Evolutionary conservation across 2,888 invertebrate species (phyloP), one percentile per base, ranked within the genome.

Genomic region (Caenorhabditis macrosperma): DNA sequence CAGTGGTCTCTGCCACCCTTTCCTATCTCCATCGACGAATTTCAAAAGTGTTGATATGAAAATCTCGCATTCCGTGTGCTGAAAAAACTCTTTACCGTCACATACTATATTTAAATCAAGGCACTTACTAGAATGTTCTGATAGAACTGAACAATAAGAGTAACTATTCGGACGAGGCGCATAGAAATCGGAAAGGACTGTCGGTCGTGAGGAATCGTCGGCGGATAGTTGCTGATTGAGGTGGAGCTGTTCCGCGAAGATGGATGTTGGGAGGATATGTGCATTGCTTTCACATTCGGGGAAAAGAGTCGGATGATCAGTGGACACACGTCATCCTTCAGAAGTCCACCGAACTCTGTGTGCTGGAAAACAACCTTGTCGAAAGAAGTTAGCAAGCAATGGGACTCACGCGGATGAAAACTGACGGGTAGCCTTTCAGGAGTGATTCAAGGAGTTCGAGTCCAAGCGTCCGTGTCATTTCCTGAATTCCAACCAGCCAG

Each of bases 241-340:
- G 68, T 24, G 12, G 61, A 48, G 28, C 74, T 72, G n/a, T 35
- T 72, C 20, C 76, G 41, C 4, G 74, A 44, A 15, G 78, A 71
- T 12, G 83, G 81, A 61, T 81, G 78, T 48, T 78, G 81, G 6
- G 80, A 72, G 10, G 69, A 33, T 15, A 82, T 59, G 66, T 79
- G 74, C 66, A 78, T 67, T 12, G 72, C 96, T 88, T 98, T 98
- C n/a, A 98, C 95, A 91, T 97, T 98, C 12, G 98, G 98, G 26
- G 98, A 98, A 91, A 99, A 98, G 78, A 99, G 92, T 91, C 97
- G 95, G 84, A 99, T 98, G n/a, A 99, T 95, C 88, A 99, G 93
- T 0, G 98, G 97, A 91, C 98, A 99, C 0, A 99, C 97, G 82
- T 96, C 94, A 91, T 99, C 98, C 91, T 97, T 98, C 67, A 99